phyloP scores from a whole-genome alignment of 2,113 vertebrate species.

The Odobenus rosmarus region DNA sequence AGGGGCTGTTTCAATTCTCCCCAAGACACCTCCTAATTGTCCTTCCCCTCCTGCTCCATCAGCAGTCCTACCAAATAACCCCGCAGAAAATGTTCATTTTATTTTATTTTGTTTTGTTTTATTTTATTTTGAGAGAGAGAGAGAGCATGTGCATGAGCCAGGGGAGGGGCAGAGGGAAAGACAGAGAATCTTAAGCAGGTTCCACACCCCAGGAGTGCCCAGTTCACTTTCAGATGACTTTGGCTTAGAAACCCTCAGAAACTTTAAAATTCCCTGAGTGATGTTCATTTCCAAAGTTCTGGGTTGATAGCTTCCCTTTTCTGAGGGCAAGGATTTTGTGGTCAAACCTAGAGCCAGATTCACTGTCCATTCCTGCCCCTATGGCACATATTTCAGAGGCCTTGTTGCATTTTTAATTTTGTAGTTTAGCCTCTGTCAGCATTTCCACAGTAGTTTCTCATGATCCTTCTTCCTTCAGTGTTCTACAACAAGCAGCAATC shows the following conservation, averaged over 20 bases:
- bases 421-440: neutral
- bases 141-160: neutral
- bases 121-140: neutral
- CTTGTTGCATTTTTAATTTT: conserved; percentile 63
- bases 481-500: conserved; percentile 44
- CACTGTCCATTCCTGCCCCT: neutral
- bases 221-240: too few species aligned
- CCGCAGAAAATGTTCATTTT: neutral
- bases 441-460: conserved; percentile 47
- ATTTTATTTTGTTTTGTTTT: neutral
- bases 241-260: too few species aligned
- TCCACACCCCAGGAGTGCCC: neutral
- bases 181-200: neutral
- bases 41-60: neutral
- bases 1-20: neutral
- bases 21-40: neutral
- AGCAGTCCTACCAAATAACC: neutral
- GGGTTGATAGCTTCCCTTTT: neutral
- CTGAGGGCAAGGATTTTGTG: neutral
- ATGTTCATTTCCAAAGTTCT: neutral
- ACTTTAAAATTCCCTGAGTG: neutral
- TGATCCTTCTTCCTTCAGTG: conserved; percentile 28
- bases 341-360: neutral
- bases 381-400: neutral
- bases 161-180: neutral